Evolutionary conservation across 1,140 invertebrate species (phyloP), one percentile per base, ranked within the genome.

Genomic region (Eriocheir sinensis): DNA sequence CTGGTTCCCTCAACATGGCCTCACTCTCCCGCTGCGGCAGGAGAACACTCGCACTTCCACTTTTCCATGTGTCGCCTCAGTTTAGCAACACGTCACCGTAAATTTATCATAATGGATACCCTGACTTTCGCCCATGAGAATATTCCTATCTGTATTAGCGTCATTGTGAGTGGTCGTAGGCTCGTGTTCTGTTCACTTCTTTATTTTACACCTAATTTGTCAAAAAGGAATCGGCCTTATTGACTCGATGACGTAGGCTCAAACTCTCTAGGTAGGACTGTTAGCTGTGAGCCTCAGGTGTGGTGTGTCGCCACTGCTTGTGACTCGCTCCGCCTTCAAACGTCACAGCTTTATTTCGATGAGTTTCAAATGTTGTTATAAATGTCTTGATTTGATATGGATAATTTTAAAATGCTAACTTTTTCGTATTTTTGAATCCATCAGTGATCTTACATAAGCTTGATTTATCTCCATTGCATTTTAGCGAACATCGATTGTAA

Each of bases 31-130:
- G 86, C 86, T n/a, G 38, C 40, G 86, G 44, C 40, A 89, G 44
- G 86, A 89, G 40, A 89, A 89, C 86, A 89, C 44, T 44, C 86
- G 60, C 60, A 72, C 60, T 72, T 72, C 60, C 60, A 72, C 60
- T 72, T 72, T 72, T 72, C 60, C 79, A 93, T 80, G 93, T 93
- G 85, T 93, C 85, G 93, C 93, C 93, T 93, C 89, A 93, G 93
- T 93, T 89, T 79, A 41, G 93, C 79, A 92, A 38, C 60, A 88
- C 89, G 93, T 93, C 93, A 93, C 79, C 79, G 93, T 93, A 93
- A 93, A 79, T 93, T 93, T 93, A 86, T 93, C 85, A 93, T 80
- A 80, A 93, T 93, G 85, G 86, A 93, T 41, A 48, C 44, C 44
- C 86, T 41, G 40, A 92, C 89, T 89, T 93, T 89, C 36, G 53